phyloP scores from a whole-genome alignment of 2,888 invertebrate genomes.

The Metacarcinus magister region DNA sequence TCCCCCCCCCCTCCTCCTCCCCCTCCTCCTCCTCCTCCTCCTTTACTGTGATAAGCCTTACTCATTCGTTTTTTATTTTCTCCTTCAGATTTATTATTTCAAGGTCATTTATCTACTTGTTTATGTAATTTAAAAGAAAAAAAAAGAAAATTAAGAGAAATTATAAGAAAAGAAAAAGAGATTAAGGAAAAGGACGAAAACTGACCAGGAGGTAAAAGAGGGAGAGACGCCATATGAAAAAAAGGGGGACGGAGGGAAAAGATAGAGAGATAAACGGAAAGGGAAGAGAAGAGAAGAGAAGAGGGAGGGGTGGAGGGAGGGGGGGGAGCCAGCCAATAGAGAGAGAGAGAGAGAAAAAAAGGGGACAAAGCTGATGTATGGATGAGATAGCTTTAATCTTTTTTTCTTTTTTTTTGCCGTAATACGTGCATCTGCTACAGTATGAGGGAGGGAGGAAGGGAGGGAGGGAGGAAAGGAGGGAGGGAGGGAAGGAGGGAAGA shows the following conservation, averaged over 20 bases:
- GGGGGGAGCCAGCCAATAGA: no score
- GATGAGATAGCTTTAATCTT: no score
- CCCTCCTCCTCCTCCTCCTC: constrained; percentile 8
- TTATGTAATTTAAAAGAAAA: not conserved
- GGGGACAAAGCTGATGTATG: no score
- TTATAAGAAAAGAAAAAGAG: not conserved
- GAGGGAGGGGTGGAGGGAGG: no score
- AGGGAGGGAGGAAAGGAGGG: no score
- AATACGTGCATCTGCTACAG: no score
- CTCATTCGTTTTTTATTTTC: not conserved
- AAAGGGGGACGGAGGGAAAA: not conserved
- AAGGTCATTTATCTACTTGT: not conserved
- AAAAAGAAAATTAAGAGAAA: not conserved
- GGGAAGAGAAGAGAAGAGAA: not conserved
- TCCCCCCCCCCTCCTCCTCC: not conserved
- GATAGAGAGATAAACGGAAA: not conserved
- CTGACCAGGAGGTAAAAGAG: not conserved
- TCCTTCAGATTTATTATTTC: not conserved
- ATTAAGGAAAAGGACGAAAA: not conserved
- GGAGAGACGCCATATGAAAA: not conserved
- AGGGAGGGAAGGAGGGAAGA: no score
- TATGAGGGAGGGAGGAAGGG: no score
- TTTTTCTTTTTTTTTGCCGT: no score
- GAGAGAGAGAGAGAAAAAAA: no score
- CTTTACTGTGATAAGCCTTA: not conserved